These are phyloP conservation scores for Rhopilema esculentum DNA, from an alignment of 30 jellyfish, hydroid and myxozoan species.

Conservation along the genomic window DNA sequence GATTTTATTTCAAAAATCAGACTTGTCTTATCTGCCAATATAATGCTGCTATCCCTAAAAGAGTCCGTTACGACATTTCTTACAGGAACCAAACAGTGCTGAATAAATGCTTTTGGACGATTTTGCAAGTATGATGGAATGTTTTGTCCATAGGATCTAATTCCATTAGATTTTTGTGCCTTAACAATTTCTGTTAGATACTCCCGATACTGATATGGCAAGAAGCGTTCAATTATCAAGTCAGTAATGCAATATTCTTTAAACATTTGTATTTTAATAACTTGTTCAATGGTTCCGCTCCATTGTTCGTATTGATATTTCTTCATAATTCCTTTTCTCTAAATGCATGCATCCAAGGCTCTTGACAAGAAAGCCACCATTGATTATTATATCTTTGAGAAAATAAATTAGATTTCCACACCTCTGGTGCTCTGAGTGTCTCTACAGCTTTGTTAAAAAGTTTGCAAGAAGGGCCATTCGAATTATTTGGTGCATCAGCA, in stretches of 20 bases:
- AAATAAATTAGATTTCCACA: too few species aligned
- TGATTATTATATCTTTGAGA: too few species aligned
- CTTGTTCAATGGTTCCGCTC: slow-evolving; percentile 36
- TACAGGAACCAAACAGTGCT: slow-evolving; percentile 27
- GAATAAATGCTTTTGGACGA: slow-evolving; percentile 35
- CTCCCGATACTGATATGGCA: slow-evolving; percentile 31
- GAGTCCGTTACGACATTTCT: slow-evolving; percentile 7
- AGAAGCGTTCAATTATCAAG: slow-evolving; percentile 15
- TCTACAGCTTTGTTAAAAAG: too few species aligned
- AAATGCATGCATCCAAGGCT: slow-evolving; percentile 24
- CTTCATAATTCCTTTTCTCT: slow-evolving; percentile 26
- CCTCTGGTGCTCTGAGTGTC: too few species aligned
- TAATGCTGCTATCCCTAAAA: slow-evolving; percentile 12
- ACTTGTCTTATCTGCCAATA: slow-evolving; percentile 9
- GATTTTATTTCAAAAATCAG: slow-evolving; percentile 10
- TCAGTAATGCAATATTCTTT: slow-evolving; percentile 7
- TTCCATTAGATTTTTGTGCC: slow-evolving; percentile 17
- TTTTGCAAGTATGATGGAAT: slow-evolving; percentile 10
- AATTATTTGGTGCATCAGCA: slow-evolving; percentile 15
- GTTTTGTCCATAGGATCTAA: slow-evolving; percentile 9
- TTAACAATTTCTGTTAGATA: slow-evolving; percentile 34
- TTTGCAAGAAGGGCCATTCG: slow-evolving; percentile 1
- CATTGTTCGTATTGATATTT: slow-evolving; percentile 43
- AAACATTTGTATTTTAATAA: slow-evolving; percentile 21
- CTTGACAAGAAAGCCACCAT: slow-evolving; percentile 57